These are phyloP conservation scores for Hypsibius dujardini DNA, from an alignment of 1,140 invertebrate species.

Conservation along the genomic window DNA sequence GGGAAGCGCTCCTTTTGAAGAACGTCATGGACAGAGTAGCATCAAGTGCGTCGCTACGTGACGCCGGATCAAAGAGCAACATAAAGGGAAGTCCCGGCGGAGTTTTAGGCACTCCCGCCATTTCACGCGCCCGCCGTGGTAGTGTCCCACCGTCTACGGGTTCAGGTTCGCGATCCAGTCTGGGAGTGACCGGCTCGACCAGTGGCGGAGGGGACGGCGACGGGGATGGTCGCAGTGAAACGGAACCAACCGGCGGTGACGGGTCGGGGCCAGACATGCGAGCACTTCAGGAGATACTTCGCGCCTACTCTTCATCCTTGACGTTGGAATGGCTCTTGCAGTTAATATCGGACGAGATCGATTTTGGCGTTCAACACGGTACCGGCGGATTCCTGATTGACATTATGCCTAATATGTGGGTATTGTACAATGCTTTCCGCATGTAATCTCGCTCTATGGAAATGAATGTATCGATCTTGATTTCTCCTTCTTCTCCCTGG, in stretches of 20 bases:
- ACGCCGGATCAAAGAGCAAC: background rate
- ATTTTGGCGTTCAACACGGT: background rate
- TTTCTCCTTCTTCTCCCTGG: no score
- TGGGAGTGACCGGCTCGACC: background rate
- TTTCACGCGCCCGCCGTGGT: background rate
- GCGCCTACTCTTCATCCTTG: background rate
- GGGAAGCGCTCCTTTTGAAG: slow-evolving; percentile 8
- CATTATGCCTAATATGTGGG: slow-evolving; percentile 7
- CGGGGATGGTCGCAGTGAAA: background rate
- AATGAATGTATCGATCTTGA: no score
- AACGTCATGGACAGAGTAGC: background rate
- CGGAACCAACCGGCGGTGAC: background rate
- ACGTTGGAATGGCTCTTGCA: slow-evolving; percentile 13
- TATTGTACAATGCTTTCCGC: no score
- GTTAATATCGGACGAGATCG: slow-evolving; percentile 6
- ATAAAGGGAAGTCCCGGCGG: background rate
- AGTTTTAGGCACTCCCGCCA: background rate
- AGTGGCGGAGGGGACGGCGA: background rate
- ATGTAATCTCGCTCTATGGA: no score
- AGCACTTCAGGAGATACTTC: background rate
- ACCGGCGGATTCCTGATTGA: slow-evolving; percentile 11
- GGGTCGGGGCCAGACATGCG: background rate
- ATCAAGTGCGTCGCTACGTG: background rate
- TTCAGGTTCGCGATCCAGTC: background rate
- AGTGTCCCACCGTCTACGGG: background rate